phyloP scores from a whole-genome alignment of 2,888 invertebrate species.

The Himalopsyche tibetana region DNA sequence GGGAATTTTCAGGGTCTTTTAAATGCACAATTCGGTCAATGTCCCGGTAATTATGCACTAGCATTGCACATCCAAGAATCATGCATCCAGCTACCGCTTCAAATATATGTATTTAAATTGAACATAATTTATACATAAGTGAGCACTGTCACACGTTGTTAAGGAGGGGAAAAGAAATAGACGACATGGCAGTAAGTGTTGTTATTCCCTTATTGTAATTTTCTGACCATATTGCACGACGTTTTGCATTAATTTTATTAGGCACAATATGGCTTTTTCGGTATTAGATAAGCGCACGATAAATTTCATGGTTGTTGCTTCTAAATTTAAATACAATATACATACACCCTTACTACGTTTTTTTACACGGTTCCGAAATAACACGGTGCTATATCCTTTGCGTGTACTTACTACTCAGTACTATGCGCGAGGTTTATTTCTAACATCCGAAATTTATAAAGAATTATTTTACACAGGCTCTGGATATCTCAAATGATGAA shows the following conservation, averaged over 20 bases:
- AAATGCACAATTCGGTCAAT: constrained; percentile 3
- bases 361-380: too few species aligned
- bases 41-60: neutral
- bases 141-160: neutral
- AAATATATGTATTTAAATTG: constrained; percentile 3
- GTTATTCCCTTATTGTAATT: neutral
- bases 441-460: too few species aligned
- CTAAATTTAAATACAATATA: too few species aligned
- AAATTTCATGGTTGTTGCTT: too few species aligned
- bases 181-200: neutral
- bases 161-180: neutral
- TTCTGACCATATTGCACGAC: constrained; percentile 30
- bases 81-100: neutral
- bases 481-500: too few species aligned
- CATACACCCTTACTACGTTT: too few species aligned
- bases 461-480: too few species aligned
- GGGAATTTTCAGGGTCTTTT: neutral
- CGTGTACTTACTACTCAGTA: too few species aligned
- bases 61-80: neutral
- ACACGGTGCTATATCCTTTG: too few species aligned
- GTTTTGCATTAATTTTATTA: neutral
- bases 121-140: constrained; percentile 15
- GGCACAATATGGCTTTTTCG: constrained; percentile 1
- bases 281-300: too few species aligned
- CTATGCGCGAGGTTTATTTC: too few species aligned